Base-by-base conservation (phyloP, 2,113 vertebrate species). In the Callopanchax toddi region DNA sequence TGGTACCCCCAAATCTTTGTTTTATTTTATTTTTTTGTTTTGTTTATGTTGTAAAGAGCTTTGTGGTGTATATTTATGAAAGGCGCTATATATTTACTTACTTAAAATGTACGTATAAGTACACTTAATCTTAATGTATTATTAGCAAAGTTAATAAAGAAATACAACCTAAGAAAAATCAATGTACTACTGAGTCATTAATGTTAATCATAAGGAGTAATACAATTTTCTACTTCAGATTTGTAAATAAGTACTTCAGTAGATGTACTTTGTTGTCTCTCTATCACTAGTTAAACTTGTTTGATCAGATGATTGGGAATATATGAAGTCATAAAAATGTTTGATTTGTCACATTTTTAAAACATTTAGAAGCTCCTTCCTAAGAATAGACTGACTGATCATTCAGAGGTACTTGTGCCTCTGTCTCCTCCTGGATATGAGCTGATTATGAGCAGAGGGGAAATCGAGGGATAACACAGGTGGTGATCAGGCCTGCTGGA, bases 401-500 rank as follows among this genome's bases (percentile, higher is more conserved):
- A 78, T 71, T 83, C 49, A 72, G 67, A 53, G 36, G 57, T 72
- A 75, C 81, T 81, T 80, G 79, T 68, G 78, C 66, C 72, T 66
- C 55, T 73, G 25, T 25, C 52, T 77, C 61, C 67, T 76, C 57
- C 56, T 85, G 79, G 75, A 79, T 72, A 75, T 81, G 75, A 81
- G 71, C 62, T 67, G 56, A 75, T 71, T 79, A 83, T 82, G 71
- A 74, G 76, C 71, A 46, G 66, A 79, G 78, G 77, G 78, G 83
- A 87, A 88, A 86, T 82, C 62, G 71, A 78, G 62, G 61, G 69
- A 79, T 84, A 72, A 81, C 78, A 61, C 70, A 77, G 75, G 67
- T 80, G 72, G 76, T 79, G 74, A 86, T 85, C 78, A 81, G 78
- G 46, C 70, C 77, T 54, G 68, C 66, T 87, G 74, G 81, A 87